Percentiles rank a stretch among this genome's conserved stretches.
phyloP scores from a whole-genome alignment of 2,113 vertebrate species.

The Lota lota region DNA sequence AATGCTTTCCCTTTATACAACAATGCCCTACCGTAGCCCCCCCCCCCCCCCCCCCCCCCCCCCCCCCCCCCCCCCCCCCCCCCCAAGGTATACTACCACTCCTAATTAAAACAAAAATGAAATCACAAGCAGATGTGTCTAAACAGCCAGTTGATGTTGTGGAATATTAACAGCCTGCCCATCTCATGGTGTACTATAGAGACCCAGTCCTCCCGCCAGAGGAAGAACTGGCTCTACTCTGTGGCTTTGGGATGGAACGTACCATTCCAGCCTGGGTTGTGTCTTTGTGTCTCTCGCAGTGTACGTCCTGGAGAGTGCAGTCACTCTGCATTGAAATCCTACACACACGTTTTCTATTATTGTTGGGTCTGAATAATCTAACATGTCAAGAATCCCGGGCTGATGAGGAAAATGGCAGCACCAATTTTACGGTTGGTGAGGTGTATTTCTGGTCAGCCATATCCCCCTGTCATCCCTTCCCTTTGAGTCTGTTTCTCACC shows the following conservation, averaged over 20 bases:
- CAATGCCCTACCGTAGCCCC: no score
- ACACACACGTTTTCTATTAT: slow-evolving; percentile 56
- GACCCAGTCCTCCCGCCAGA: slow-evolving; percentile 17
- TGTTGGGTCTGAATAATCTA: slow-evolving; percentile 54
- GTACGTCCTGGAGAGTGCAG: slow-evolving; percentile 41
- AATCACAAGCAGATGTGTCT: slow-evolving; percentile 31
- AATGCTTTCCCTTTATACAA: no score
- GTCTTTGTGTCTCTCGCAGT: slow-evolving; percentile 37
- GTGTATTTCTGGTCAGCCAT: slow-evolving; percentile 29
- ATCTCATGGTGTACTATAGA: slow-evolving; percentile 20
- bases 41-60: no score
- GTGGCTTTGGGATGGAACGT: slow-evolving; percentile 44
- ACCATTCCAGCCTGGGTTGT: slow-evolving; percentile 40
- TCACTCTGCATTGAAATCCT: slow-evolving; percentile 51
- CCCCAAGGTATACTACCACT: no score
- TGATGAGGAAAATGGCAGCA: slow-evolving; percentile 53
- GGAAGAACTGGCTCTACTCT: slow-evolving; percentile 31
- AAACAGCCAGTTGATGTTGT: slow-evolving; percentile 28
- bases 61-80: no score
- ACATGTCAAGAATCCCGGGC: slow-evolving; percentile 56
- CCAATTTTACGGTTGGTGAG: background rate
- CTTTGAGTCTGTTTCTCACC: slow-evolving; percentile 22
- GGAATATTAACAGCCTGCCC: background rate
- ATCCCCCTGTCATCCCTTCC: background rate
- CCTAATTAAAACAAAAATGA: slow-evolving; percentile 8